A percentile compares a stretch with the other conserved stretches of the same genome.
These are phyloP conservation scores for Misgurnus mizolepis DNA, from an alignment of 2,113 vertebrate species.

Conservation along the genomic window DNA sequence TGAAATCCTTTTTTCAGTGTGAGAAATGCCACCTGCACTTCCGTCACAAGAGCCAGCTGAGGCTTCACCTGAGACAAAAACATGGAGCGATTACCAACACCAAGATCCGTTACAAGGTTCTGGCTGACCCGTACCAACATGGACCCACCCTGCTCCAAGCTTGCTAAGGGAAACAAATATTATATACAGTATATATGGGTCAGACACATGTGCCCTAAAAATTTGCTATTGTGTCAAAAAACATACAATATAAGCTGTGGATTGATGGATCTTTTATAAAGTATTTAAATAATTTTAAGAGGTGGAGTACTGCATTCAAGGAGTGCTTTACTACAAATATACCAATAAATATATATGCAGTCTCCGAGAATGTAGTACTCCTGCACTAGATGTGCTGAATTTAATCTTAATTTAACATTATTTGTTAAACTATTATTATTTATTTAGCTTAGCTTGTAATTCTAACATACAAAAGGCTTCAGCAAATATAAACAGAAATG, in stretches of 20 bases:
- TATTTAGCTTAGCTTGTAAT: conserved; percentile 28
- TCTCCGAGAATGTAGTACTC: conserved; percentile 43
- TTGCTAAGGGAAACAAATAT: conserved; percentile 63
- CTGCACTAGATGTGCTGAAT: conserved; percentile 55
- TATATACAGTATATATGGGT: no score
- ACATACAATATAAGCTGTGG: neutral
- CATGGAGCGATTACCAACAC: conserved; percentile 90
- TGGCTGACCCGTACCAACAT: conserved; percentile 70
- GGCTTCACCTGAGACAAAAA: conserved; percentile 88
- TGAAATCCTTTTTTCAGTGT: conserved; percentile 70
- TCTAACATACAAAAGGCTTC: neutral
- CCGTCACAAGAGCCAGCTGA: conserved; percentile 90
- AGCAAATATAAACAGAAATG: neutral
- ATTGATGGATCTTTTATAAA: neutral
- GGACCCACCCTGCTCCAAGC: conserved; percentile 62
- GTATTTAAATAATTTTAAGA: conserved; percentile 30
- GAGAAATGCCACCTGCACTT: conserved; percentile 85
- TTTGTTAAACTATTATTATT: conserved; percentile 32
- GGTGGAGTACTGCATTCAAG: conserved; percentile 53
- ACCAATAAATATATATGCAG: neutral
- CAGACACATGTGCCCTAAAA: no score
- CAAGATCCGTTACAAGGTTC: conserved; percentile 85
- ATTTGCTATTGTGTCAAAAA: no score
- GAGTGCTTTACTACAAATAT: conserved; percentile 30
- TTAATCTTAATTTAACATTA: conserved; percentile 26